Conservation (phyloP, 35 echinoderm and acorn worm species). For the Apostichopus californicus region DNA sequence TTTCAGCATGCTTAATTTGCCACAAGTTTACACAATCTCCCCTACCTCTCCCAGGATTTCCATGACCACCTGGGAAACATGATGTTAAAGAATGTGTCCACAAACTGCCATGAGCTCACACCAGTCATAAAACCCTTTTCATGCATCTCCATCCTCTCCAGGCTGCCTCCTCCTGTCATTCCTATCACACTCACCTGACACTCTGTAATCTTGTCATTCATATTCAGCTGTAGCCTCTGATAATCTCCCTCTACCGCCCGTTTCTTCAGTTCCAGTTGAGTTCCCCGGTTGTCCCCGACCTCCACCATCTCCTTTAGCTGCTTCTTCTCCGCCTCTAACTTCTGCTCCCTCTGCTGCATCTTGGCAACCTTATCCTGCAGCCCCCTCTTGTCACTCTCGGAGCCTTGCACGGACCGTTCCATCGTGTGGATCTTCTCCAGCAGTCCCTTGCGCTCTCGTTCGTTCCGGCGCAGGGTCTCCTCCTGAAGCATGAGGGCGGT, state of each 20-base stretch:
- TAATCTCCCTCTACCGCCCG: conserved; percentile 88
- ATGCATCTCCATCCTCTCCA: too few species aligned
- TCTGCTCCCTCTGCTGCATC: conserved; percentile 80
- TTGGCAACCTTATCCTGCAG: conserved; percentile 73
- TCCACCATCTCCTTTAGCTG: conserved; percentile 79
- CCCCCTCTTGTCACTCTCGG: conserved; percentile 76
- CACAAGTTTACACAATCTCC: too few species aligned
- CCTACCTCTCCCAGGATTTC: too few species aligned
- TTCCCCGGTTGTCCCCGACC: conserved; percentile 75
- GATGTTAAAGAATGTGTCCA: too few species aligned
- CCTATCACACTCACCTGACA: conserved; percentile 64
- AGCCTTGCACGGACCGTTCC: conserved; percentile 71
- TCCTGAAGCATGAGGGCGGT: conserved; percentile 90
- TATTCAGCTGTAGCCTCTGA: conserved; percentile 84
- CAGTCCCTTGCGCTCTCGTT: conserved; percentile 78
- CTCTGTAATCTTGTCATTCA: conserved; percentile 94
- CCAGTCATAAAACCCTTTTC: too few species aligned
- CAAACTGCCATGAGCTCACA: too few species aligned
- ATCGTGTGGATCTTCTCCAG: conserved; percentile 89
- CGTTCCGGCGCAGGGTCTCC: conserved; percentile 83
- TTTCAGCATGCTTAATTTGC: too few species aligned
- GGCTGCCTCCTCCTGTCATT: too few species aligned
- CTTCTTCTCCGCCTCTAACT: conserved; percentile 77
- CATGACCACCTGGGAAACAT: too few species aligned
- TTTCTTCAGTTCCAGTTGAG: conserved; percentile 94